Base-by-base conservation (phyloP, 2,113 vertebrate species). In the Catagonus wagneri region DNA sequence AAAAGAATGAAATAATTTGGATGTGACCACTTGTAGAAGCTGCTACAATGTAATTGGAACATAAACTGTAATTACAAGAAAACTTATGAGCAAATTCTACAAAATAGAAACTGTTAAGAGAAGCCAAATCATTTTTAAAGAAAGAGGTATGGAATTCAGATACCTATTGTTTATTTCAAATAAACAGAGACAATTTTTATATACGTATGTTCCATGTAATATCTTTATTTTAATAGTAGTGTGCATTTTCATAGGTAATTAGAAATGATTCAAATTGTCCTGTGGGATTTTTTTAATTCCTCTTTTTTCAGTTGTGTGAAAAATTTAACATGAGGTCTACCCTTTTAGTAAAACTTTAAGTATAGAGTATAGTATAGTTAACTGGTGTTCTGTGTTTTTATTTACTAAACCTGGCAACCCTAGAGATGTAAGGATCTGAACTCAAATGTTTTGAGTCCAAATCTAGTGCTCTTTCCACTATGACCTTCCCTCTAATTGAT, bases 221-320 rank as follows among this genome's bases (percentile, higher is more conserved):
- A 44, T 72, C 65, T 90, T 90, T 74, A n/a, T n/a, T 96, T 50
- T 50, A 84, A 61, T 68, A 8, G 96, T 69, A 87, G 63, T 90
- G 29, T 56, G 36, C 19, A 39, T 63, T 61, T 17, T 22, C 25
- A 54, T 56, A 68, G 25, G 36, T 34, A 80, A 54, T 85, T 76
- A 89, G 68, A 92, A 95, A 76, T 56, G n/a, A 76, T 85, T 75
- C 50, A 85, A 76, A 79, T 68, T 79, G n/a, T 36, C 50, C 7
- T 69, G 15, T 83, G 15, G 74, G 19, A 6, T 69, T 20, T 84
- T 88, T 72, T 52, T 60, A 68, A 58, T 60, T 58, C 9, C 50
- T 56, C 52, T 54, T 29, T 50, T 85, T 76, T 75, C 0, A 84
- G n/a, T 50, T 85, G 71, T 93, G 25, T 3, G 71, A 61, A 93